Evolutionary conservation across 2,888 invertebrate genomes (phyloP), one percentile per base, ranked within the genome.

Genomic region (Leptopterna dolabrata): DNA sequence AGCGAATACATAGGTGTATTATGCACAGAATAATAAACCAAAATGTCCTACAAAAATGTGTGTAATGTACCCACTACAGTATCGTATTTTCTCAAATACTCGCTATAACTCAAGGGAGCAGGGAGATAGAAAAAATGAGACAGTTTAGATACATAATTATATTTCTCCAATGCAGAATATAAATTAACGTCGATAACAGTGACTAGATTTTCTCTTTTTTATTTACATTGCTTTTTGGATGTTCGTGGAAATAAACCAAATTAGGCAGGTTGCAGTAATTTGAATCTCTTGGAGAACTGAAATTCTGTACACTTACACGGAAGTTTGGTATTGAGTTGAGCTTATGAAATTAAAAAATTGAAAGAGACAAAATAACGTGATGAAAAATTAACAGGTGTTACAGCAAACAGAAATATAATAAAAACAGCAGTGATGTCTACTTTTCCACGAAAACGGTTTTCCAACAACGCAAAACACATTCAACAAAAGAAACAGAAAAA

Each of bases 171-270:
- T 85, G 36, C 85, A 45, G 76, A 45, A 76, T 85, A 85, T 85
- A 85, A 85, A 85, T 73, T 85, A 85, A 85, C 76, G 73, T 85
- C 45, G 85, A 83, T 73, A 85, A 85, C 85, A 85, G 85, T 85
- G 85, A 85, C 85, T 85, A 85, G 85, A 85, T 73, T 85, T 81
- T 78, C 27, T 45, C 16, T 55, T 51, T 47, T 85, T 73, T 85
- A 85, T 85, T 71, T 85, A 85, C 85, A 85, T 76, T 71, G 85
- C 85, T 45, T 85, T 47, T 78, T 76, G 27, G 19, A 30, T 73
- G 41, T 36, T 73, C 16, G 41, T 73, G 30, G 30, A 14, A 41
- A 78, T 78, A 24, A 63, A 63, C 19, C 51, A 51, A 51, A 16
- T n/a, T 24, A 63, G 63, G 63, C 24, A 63, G 43, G 43, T 36